Evolutionary conservation across 2,113 vertebrate species (phyloP).

Genomic region (Tautogolabrus adspersus): DNA sequence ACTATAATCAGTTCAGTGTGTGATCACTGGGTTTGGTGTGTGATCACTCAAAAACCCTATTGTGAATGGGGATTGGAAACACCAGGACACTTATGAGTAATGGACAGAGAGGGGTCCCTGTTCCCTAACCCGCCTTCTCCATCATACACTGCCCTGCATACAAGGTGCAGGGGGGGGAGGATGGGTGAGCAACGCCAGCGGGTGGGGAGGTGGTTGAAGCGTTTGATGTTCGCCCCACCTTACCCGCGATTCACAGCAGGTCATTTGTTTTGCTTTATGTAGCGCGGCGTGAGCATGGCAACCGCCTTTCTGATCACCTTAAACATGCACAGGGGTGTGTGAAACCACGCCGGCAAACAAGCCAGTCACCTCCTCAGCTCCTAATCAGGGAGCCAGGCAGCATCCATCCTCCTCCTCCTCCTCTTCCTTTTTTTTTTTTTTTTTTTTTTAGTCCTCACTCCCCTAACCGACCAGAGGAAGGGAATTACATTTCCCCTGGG

Average conservation of each 20-base stretch:
- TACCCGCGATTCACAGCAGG: slow-evolving; percentile 59
- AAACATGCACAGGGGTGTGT: slow-evolving; percentile 59
- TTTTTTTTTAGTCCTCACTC: slow-evolving; percentile 35
- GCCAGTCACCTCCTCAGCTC: slow-evolving; percentile 50
- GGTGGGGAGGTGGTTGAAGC: slow-evolving; percentile 3
- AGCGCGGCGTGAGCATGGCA: slow-evolving; percentile 21
- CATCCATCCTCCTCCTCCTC: slow-evolving; percentile 34
- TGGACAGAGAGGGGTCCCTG: slow-evolving; percentile 57
- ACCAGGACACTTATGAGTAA: slow-evolving; percentile 71
- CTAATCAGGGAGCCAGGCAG: slow-evolving; percentile 59
- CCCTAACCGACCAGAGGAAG: slow-evolving; percentile 52
- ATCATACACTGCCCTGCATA: slow-evolving; percentile 56
- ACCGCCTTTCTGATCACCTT: slow-evolving; percentile 65
- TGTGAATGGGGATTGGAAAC: slow-evolving; percentile 75
- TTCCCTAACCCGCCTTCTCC: slow-evolving; percentile 55
- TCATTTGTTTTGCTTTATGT: slow-evolving; percentile 74
- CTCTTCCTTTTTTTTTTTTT: too few relatives aligned
- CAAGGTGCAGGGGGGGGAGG: slow-evolving; percentile 23
- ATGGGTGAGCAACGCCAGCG: slow-evolving; percentile 18
- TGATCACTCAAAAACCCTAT: slow-evolving; percentile 70
- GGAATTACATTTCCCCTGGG: slow-evolving; percentile 79
- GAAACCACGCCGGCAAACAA: slow-evolving; percentile 44
- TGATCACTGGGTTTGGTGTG: slow-evolving; percentile 59
- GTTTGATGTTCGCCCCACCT: slow-evolving; percentile 64
- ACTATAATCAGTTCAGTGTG: slow-evolving; percentile 68